Conservation (phyloP, 2,888 invertebrate species). For the Dolichopus griseipennis region DNA sequence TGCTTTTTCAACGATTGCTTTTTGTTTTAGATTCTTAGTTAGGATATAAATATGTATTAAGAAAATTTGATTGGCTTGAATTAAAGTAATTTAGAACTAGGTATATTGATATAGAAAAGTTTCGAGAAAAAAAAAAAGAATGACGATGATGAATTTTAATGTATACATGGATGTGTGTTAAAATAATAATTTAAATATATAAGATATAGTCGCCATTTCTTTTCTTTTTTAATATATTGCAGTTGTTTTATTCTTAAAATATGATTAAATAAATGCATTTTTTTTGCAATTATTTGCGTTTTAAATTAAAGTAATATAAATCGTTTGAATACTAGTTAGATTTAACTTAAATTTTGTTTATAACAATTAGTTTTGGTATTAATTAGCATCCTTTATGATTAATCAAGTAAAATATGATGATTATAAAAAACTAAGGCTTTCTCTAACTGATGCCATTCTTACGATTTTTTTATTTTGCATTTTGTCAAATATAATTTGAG, state of each 20-base stretch:
- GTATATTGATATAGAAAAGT: not conserved
- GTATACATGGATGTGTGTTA: not conserved
- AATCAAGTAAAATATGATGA: not conserved
- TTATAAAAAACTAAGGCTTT: too few relatives aligned
- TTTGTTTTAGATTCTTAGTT: not conserved
- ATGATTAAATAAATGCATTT: too few relatives aligned
- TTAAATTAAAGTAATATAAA: too few relatives aligned
- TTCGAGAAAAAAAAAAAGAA: not conserved
- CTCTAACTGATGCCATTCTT: too few relatives aligned
- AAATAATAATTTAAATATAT: too few relatives aligned
- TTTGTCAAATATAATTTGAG: not conserved
- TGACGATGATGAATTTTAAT: not conserved
- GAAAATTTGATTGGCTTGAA: not conserved
- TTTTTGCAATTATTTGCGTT: too few relatives aligned
- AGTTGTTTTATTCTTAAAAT: too few relatives aligned
- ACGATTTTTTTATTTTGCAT: not conserved
- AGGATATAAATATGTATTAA: not conserved
- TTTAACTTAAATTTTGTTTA: too few relatives aligned
- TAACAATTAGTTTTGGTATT: not conserved
- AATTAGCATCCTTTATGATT: not conserved
- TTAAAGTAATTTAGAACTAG: not conserved
- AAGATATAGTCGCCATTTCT: too few relatives aligned
- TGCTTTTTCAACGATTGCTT: constrained; percentile 3
- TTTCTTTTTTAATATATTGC: too few relatives aligned
- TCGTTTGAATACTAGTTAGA: too few relatives aligned